Evolutionary conservation across 2,888 invertebrate genomes (phyloP).

Genomic region (Dynastes maya): DNA sequence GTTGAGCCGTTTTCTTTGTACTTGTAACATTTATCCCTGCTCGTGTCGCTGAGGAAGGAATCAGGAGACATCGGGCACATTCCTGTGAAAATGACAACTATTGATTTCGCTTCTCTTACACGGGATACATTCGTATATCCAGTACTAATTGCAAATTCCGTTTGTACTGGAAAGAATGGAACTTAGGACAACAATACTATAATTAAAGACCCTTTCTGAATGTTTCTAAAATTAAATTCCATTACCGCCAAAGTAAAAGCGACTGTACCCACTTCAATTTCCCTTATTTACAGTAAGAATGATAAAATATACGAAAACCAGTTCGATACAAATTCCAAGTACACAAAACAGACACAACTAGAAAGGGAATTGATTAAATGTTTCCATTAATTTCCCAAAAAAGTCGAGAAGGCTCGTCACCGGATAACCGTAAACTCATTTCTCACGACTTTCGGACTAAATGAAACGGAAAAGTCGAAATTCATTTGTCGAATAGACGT

Average conservation of each 20-base stretch:
- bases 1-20: constrained; percentile 66
- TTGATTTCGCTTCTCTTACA: constrained; percentile 2
- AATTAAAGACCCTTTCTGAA: not conserved
- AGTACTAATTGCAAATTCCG: too few species aligned
- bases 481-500: constrained; percentile 9
- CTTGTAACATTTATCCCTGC: constrained; percentile 65
- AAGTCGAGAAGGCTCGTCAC: not conserved
- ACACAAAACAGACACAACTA: not conserved
- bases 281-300: not conserved
- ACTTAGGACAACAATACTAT: not conserved
- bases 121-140: too few species aligned
- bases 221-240: not conserved
- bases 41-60: constrained; percentile 64
- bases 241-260: not conserved
- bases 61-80: constrained; percentile 67
- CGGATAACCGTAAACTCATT: not conserved
- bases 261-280: too few species aligned
- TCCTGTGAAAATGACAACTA: constrained; percentile 59
- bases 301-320: not conserved
- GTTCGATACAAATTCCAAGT: not conserved
- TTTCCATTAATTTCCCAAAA: constrained; percentile 1
- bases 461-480: constrained; percentile 21
- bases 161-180: not conserved
- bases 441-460: not conserved
- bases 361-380: constrained; percentile 24